Evolutionary conservation across 2,888 invertebrate species (phyloP).

Genomic region (Neoitamus cyanurus): DNA sequence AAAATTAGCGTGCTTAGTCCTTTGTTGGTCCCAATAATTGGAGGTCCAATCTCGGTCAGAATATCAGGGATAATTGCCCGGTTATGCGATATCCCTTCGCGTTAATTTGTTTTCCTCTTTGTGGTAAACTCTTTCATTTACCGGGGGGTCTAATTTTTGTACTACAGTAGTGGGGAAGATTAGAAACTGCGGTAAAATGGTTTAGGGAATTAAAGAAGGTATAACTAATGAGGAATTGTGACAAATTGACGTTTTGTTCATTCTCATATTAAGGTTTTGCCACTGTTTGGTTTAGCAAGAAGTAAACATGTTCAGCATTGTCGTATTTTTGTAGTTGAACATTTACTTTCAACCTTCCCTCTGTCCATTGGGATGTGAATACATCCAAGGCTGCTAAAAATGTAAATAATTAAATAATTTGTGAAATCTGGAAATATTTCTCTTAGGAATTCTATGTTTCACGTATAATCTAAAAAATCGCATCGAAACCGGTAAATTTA

Average conservation of each 20-base stretch:
- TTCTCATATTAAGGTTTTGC: no score
- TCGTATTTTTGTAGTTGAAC: no score
- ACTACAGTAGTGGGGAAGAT: neutral
- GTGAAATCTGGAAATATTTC: no score
- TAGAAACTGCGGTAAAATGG: neutral
- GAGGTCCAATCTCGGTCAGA: neutral
- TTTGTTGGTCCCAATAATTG: slow-evolving; percentile 19
- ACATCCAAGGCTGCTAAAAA: no score
- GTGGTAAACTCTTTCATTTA: slow-evolving; percentile 29
- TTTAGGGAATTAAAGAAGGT: neutral
- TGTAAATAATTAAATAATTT: no score
- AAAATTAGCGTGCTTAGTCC: slow-evolving; percentile 30
- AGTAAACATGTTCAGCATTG: no score
- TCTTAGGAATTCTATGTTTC: no score
- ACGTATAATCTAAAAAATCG: no score
- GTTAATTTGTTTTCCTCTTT: slow-evolving; percentile 22
- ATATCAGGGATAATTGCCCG: slow-evolving; percentile 28
- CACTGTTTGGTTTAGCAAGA: no score
- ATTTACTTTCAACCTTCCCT: no score
- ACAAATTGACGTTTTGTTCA: neutral
- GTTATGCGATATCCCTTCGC: slow-evolving; percentile 25
- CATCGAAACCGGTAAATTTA: no score
- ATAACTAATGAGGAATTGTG: neutral
- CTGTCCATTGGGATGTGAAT: no score
- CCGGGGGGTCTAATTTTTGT: neutral